Percentiles rank a stretch among this genome's conserved stretches.
These are phyloP conservation scores for Amphipyra berbera DNA, from an alignment of 2,888 invertebrate genomes.

Conservation along the genomic window DNA sequence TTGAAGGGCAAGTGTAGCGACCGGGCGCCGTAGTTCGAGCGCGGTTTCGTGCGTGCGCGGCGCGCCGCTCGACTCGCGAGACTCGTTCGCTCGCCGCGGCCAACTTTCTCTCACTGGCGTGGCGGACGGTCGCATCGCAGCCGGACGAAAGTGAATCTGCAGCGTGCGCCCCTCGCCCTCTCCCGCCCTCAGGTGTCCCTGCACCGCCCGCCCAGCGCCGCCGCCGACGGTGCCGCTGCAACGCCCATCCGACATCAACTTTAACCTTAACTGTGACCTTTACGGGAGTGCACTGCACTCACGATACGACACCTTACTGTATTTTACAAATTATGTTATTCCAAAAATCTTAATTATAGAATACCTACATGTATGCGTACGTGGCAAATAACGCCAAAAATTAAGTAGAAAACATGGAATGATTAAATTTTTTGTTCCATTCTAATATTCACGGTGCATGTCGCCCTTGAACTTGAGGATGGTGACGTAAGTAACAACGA, in stretches of 20 bases:
- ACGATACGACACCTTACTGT: constrained; percentile 53
- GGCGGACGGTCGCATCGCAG: constrained; percentile 84
- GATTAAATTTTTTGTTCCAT: constrained; percentile 28
- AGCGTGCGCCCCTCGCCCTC: constrained; percentile 77
- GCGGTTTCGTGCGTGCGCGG: constrained; percentile 81
- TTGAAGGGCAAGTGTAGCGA: constrained; percentile 70
- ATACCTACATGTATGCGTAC: neutral
- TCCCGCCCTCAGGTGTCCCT: constrained; percentile 76
- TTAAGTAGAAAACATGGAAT: constrained; percentile 16
- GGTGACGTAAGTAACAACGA: constrained; percentile 40
- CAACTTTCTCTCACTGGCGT: constrained; percentile 90
- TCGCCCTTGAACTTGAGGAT: constrained; percentile 53
- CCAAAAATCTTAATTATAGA: neutral
- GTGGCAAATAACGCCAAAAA: constrained; percentile 8
- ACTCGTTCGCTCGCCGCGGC: constrained; percentile 89
- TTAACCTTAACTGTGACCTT: constrained; percentile 89
- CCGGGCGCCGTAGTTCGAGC: constrained; percentile 69
- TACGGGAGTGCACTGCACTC: constrained; percentile 84
- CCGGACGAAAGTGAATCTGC: constrained; percentile 90
- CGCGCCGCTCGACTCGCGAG: constrained; percentile 85
- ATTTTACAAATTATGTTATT: constrained; percentile 29
- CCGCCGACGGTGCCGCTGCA: constrained; percentile 72
- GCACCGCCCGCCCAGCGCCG: constrained; percentile 76
- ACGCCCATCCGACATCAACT: constrained; percentile 84
- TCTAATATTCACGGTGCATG: constrained; percentile 40